Base-by-base conservation (phyloP, 2,113 vertebrate species). In the Ceyx melanurus region DNA sequence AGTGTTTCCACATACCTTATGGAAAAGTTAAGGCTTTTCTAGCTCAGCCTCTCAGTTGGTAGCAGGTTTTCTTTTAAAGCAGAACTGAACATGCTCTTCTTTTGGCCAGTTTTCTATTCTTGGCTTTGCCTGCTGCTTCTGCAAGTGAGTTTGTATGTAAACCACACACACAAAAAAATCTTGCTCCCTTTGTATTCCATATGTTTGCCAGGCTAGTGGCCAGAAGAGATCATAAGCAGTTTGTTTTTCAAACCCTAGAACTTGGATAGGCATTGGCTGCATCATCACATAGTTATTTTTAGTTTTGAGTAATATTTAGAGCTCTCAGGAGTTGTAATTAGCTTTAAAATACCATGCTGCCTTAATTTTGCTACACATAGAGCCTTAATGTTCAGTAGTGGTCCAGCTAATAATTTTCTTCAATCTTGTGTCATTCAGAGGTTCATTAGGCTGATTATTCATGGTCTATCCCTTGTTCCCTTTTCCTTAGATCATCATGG, bases 61-160 rank as follows among this genome's bases (percentile, higher is more conserved):
- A 48, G n/a, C 43, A 89, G 77, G 23, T 92, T 73, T 71, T 56
- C 33, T 89, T 92, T 66, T 37, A 79, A 89, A 33, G 5, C 67
- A 91, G 73, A 82, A 71, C 40, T 65, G 43, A 86, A 85, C 15
- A 37, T 76, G 35, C 43, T 74, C 29, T 66, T 82, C 22, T 84
- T 89, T 93, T 81, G 68, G 60, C 64, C 86, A 65, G 12, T 88
- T 88, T 94, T 92, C 73, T 88, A 19, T 29, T 74, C 56, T 74
- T 92, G 56, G 73, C 76, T 94, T 90, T 94, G 66, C 66, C 48
- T 92, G 58, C 62, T 85, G 71, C 71, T 82, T 77, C 67, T 7
- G 10, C 62, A 62, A 58, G 21, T 54, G 33, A 70, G 62, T 45
- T 82, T 89, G n/a, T 77, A 33, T 80, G 56, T 43, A 94, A 95